Conservation (phyloP, 1,140 invertebrate genomes). For the Drosophila saltans region DNA sequence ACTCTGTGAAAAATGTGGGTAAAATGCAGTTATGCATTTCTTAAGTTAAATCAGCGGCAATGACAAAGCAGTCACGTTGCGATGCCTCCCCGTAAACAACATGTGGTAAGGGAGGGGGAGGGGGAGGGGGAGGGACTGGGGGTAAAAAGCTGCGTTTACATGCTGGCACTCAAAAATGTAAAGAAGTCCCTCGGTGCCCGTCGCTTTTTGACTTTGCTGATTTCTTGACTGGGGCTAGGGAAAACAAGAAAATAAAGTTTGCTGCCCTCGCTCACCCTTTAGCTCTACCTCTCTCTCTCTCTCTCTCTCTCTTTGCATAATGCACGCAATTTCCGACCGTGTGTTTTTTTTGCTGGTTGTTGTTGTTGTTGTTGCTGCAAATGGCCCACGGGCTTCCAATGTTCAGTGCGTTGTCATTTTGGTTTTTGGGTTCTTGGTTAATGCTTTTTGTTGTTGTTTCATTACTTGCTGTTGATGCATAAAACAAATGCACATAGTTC, state of each 20-base stretch:
- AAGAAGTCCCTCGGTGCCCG: slow-evolving; percentile 42
- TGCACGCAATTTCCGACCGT: slow-evolving; percentile 71
- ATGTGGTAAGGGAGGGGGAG: background rate
- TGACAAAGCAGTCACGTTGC: slow-evolving; percentile 62
- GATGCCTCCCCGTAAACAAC: background rate
- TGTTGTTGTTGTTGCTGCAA: slow-evolving; percentile 23
- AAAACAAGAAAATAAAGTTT: slow-evolving; percentile 22
- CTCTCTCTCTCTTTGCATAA: slow-evolving; percentile 36
- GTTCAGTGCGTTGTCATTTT: slow-evolving; percentile 68
- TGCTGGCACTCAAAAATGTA: slow-evolving; percentile 60
- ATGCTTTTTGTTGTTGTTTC: slow-evolving; percentile 66
- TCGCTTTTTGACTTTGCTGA: slow-evolving; percentile 52
- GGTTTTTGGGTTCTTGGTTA: slow-evolving; percentile 36
- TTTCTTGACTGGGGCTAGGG: background rate
- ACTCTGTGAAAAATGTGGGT: slow-evolving; percentile 44
- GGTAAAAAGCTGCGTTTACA: slow-evolving; percentile 14
- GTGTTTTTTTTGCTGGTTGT: slow-evolving; percentile 26
- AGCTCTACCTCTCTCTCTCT: background rate
- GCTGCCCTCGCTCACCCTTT: background rate
- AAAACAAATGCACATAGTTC: slow-evolving; percentile 80
- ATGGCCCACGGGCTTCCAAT: slow-evolving; percentile 40
- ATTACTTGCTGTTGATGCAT: slow-evolving; percentile 63
- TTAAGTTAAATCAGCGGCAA: slow-evolving; percentile 74
- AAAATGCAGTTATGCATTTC: slow-evolving; percentile 78
- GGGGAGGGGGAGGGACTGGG: background rate